These are phyloP conservation scores for Plodia interpunctella DNA, from an alignment of 1,140 invertebrate species.

Conservation along the genomic window DNA sequence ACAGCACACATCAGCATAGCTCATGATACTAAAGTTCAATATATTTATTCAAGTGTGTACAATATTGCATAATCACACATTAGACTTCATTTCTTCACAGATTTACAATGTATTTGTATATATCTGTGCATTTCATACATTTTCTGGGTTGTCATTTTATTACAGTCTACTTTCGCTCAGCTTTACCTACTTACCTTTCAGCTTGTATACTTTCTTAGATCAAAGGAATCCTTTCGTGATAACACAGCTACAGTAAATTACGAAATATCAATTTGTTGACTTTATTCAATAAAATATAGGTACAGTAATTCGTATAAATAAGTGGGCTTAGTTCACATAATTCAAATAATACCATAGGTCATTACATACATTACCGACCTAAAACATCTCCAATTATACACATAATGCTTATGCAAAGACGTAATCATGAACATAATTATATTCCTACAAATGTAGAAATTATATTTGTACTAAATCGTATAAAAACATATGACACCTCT, in stretches of 20 bases:
- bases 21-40: no score
- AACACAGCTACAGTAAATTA: not conserved
- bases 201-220: no score
- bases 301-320: not conserved
- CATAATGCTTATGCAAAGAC: not conserved
- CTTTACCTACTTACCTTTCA: no score
- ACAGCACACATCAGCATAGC: no score
- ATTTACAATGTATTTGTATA: no score
- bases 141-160: no score
- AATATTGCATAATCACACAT: no score
- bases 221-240: no score
- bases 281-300: not conserved
- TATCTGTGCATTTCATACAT: no score
- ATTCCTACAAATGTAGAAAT: not conserved
- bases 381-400: not conserved
- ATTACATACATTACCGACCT: not conserved
- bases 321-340: not conserved
- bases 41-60: no score
- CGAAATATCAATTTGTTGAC: not conserved
- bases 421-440: not conserved
- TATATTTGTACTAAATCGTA: conserved; percentile 5
- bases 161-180: no score
- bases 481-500: conserved; percentile 1
- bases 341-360: not conserved
- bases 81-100: no score